Evolutionary conservation across 2,797 vertebrate genomes (phyloP).

Genomic region (Uromys caudimaculatus): DNA sequence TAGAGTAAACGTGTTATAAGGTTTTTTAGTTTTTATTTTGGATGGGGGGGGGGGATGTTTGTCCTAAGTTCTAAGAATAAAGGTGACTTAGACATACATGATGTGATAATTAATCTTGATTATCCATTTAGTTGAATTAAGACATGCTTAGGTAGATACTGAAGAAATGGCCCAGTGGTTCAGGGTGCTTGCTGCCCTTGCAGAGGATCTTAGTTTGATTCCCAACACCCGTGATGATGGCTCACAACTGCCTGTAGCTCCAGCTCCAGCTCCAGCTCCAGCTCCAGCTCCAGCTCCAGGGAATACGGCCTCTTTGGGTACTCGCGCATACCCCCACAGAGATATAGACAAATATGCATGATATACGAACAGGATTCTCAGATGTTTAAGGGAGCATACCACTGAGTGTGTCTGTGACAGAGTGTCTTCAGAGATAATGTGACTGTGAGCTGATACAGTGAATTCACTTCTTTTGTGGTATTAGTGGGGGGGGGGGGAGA

Average conservation of each 20-base stretch:
- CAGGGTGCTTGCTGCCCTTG: neutral
- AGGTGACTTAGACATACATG: neutral
- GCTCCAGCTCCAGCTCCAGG: neutral
- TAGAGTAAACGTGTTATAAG: neutral
- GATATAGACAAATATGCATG: neutral
- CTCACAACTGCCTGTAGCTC: neutral
- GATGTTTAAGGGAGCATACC: neutral
- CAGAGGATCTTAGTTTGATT: neutral
- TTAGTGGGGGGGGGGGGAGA: neutral
- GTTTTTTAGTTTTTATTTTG: neutral
- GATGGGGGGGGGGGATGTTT: neutral
- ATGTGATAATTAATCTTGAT: neutral
- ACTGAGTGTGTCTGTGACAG: neutral
- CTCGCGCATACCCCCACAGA: neutral
- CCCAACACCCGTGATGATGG: neutral
- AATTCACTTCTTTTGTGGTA: neutral
- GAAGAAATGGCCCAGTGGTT: neutral
- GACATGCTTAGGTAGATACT: neutral
- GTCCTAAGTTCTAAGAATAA: neutral
- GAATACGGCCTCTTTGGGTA: neutral
- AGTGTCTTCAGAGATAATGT: neutral
- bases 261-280: no score
- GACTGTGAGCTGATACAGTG: neutral
- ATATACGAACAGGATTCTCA: neutral
- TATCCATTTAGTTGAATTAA: neutral